Conservation (phyloP, 2,888 invertebrate genomes). For the Luperina testacea region DNA sequence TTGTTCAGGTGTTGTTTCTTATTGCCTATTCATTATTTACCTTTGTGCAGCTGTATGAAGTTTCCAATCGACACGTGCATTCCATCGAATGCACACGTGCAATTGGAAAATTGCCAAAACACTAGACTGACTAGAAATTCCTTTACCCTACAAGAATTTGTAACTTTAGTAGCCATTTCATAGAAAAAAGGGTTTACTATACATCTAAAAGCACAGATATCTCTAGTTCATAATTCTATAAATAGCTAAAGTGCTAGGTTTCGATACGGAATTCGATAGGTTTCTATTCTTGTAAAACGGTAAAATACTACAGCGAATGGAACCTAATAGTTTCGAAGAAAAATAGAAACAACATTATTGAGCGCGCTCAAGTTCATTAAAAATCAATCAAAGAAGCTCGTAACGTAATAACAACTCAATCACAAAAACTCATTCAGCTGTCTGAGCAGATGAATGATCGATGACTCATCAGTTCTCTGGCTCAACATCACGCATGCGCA, state of each 20-base stretch:
- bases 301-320: not conserved
- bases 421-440: slow-evolving; percentile 30
- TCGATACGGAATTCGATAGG: not conserved
- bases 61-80: slow-evolving; percentile 32
- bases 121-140: slow-evolving; percentile 16
- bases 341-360: slow-evolving; percentile 15
- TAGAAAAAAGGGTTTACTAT: not conserved
- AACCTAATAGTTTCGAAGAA: slow-evolving; percentile 24
- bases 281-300: slow-evolving; percentile 6
- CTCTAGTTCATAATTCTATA: not conserved
- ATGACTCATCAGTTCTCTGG: slow-evolving; percentile 41
- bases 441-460: slow-evolving; percentile 44
- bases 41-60: slow-evolving; percentile 1
- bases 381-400: slow-evolving; percentile 41
- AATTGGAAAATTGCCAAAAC: slow-evolving; percentile 34
- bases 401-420: slow-evolving; percentile 42
- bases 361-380: slow-evolving; percentile 36
- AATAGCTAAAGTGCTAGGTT: not conserved
- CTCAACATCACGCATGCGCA: slow-evolving; percentile 33
- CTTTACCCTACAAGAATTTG: slow-evolving; percentile 1
- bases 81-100: slow-evolving; percentile 6
- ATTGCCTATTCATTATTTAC: slow-evolving; percentile 7
- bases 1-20: not conserved
- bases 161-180: not conserved
- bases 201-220: not conserved